Evolutionary conservation across 2,113 vertebrate genomes (phyloP).

Genomic region (Piaya cayana): DNA sequence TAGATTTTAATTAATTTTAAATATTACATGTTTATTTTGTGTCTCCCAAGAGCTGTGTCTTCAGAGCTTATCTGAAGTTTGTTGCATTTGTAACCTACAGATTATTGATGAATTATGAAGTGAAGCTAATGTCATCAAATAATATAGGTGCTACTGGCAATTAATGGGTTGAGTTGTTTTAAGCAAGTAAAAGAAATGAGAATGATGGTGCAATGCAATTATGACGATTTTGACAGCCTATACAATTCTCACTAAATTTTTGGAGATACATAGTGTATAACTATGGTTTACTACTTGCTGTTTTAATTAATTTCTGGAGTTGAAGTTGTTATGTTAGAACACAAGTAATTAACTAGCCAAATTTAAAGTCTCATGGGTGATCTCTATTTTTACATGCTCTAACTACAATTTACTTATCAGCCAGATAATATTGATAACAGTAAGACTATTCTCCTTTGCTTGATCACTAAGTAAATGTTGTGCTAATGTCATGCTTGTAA

Average conservation of each 20-base stretch:
- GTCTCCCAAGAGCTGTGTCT: neutral
- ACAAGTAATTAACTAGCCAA: neutral
- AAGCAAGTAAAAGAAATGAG: neutral
- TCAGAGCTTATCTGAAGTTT: neutral
- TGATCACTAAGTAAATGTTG: neutral
- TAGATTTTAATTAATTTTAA: neutral
- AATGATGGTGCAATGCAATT: neutral
- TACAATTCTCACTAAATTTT: neutral
- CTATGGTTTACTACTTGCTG: neutral
- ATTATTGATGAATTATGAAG: neutral
- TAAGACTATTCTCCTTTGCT: neutral
- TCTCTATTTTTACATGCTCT: neutral
- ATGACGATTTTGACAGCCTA: neutral
- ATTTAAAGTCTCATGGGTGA: neutral
- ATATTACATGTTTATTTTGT: rapidly evolving
- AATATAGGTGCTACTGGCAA: neutral
- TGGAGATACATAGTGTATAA: neutral
- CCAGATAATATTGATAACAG: neutral
- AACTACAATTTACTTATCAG: neutral
- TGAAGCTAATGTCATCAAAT: neutral
- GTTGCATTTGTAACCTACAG: neutral
- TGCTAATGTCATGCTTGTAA: neutral
- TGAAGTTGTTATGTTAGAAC: neutral
- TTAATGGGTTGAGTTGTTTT: neutral
- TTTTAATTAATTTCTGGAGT: neutral